A percentile compares a stretch with the other conserved stretches of the same genome.
phyloP scores from a whole-genome alignment of 2,113 vertebrate genomes.

The Dryoscopus gambensis region DNA sequence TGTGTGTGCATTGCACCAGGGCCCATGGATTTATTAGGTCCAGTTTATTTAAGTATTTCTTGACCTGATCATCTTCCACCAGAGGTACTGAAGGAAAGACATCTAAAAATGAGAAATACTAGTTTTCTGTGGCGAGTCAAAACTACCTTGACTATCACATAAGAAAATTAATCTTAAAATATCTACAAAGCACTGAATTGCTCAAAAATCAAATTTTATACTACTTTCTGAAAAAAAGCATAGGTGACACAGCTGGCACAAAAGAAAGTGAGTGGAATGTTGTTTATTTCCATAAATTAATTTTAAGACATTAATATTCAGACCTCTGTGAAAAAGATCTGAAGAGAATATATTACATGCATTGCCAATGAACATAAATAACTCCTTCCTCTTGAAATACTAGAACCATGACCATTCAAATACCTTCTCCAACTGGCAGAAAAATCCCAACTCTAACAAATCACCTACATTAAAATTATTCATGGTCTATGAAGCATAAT shows the following conservation, averaged over 20 bases:
- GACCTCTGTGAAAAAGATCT: neutral
- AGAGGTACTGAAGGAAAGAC: neutral
- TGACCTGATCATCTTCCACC: neutral
- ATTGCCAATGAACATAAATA: neutral
- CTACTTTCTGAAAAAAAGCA: neutral
- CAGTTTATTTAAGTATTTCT: neutral
- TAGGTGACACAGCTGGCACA: neutral
- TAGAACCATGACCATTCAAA: neutral
- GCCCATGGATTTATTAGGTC: neutral
- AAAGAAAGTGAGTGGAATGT: neutral
- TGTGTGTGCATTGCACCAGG: neutral
- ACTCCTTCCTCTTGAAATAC: neutral
- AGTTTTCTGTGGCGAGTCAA: neutral
- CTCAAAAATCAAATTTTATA: neutral
- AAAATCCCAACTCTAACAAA: neutral
- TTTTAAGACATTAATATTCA: neutral
- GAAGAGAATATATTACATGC: neutral
- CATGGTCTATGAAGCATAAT: neutral
- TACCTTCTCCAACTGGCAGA: neutral
- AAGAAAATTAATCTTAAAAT: neutral
- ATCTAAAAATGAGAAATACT: neutral
- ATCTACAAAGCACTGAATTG: neutral
- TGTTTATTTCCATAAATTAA: neutral
- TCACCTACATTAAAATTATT: neutral
- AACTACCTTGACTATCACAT: neutral